A percentile compares a stretch with the other conserved stretches of the same genome.
Conservation (phyloP, 2,888 invertebrate genomes). For the Rhyacophila evoluta region DNA sequence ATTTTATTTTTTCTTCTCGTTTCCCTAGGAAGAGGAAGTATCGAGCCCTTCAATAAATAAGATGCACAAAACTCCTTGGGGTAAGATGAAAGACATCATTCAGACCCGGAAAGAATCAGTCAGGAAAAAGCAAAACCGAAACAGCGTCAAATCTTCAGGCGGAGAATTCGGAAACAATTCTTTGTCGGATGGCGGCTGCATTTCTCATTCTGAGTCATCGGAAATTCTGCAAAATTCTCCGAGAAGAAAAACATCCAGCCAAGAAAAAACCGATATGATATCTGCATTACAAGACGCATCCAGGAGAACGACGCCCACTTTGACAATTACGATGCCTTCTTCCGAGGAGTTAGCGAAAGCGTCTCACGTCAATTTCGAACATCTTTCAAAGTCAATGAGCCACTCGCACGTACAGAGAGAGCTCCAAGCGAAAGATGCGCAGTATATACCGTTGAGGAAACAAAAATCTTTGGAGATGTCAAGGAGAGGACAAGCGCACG, state of each 20-base stretch:
- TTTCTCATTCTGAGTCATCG: constrained; percentile 56
- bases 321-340: constrained; percentile 73
- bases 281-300: constrained; percentile 59
- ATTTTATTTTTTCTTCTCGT: constrained; percentile 23
- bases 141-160: constrained; percentile 64
- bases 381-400: constrained; percentile 29
- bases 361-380: constrained; percentile 40
- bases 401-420: constrained; percentile 6
- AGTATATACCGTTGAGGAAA: constrained; percentile 65
- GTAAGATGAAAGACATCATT: constrained; percentile 82
- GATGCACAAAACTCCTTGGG: constrained; percentile 79
- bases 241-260: constrained; percentile 46
- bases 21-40: constrained; percentile 67
- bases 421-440: neutral
- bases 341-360: constrained; percentile 70
- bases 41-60: constrained; percentile 69
- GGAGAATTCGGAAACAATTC: constrained; percentile 61
- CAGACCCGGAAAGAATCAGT: constrained; percentile 78
- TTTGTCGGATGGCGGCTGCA: constrained; percentile 67
- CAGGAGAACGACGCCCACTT: constrained; percentile 61
- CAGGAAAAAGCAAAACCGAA: constrained; percentile 70
- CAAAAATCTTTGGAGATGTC: constrained; percentile 64
- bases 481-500: constrained; percentile 54
- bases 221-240: constrained; percentile 54
- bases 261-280: constrained; percentile 52